A percentile compares a stretch with the other conserved stretches of the same genome.
phyloP scores from a whole-genome alignment of 1,140 invertebrate species.

The Heliconius eleuchia region DNA sequence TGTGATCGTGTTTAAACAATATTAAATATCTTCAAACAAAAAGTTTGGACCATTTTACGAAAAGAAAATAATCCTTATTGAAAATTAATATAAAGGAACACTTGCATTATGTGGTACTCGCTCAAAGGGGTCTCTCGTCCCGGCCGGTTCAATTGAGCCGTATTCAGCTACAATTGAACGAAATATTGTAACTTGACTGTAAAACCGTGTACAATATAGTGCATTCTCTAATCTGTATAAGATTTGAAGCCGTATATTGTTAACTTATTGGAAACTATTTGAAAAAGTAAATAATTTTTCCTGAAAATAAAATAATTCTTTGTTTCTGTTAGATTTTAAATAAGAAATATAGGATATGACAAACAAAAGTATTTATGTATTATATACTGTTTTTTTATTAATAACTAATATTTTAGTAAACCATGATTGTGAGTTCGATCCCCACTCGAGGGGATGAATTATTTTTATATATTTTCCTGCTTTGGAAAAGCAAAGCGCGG shows the following conservation, averaged over 20 bases:
- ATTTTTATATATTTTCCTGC: no score
- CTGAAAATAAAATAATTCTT: no score
- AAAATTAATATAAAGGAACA: not conserved
- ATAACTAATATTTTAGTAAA: not conserved
- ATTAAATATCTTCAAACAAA: not conserved
- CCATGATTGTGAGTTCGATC: no score
- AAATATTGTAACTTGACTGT: not conserved
- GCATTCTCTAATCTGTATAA: not conserved
- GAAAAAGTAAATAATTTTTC: no score
- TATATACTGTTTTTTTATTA: not conserved
- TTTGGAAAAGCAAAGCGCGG: no score
- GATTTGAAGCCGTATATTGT: not conserved
- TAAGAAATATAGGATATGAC: no score
- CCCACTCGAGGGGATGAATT: no score
- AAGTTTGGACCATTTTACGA: not conserved
- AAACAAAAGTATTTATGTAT: not conserved
- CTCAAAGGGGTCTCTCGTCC: not conserved
- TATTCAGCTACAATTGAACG: conserved; percentile 4
- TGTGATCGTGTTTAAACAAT: not conserved
- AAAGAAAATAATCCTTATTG: conserved; percentile 8
- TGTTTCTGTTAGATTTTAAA: no score
- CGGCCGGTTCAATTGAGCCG: not conserved
- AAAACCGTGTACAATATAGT: not conserved
- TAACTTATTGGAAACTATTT: not conserved
- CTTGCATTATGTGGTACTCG: not conserved